Evolutionary conservation across 2,797 vertebrate genomes (phyloP).

Genomic region (Acropternis orthonyx): DNA sequence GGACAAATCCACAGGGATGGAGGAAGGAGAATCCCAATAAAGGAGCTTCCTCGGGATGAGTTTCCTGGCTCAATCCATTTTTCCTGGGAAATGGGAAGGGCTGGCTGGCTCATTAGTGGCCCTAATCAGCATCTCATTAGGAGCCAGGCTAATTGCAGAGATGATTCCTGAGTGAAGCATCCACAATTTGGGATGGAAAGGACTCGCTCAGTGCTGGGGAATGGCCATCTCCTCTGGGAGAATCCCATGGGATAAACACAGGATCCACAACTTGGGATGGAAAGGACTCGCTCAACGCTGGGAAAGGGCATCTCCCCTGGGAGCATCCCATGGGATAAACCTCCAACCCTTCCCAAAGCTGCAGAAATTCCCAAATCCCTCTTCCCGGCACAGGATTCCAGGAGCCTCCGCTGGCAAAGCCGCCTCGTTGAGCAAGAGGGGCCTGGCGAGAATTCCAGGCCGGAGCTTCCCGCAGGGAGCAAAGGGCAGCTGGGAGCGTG

Average conservation of each 20-base stretch:
- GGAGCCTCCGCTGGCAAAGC: not conserved
- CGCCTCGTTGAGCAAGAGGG: not conserved
- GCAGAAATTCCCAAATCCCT: not conserved
- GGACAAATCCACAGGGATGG: not conserved
- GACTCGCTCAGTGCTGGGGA: accelerated
- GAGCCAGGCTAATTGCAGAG: not conserved
- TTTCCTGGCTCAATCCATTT: not conserved
- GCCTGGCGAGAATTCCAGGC: not conserved
- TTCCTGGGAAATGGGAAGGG: not conserved
- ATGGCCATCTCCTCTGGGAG: not conserved
- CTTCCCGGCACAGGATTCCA: not conserved
- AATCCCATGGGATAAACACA: not conserved
- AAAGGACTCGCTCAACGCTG: accelerated
- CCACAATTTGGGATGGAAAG: not conserved
- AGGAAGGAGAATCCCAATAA: not conserved
- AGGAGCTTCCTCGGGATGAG: not conserved
- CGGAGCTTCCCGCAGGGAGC: slow-evolving; percentile 8
- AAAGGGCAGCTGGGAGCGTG: not conserved
- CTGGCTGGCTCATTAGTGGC: not conserved
- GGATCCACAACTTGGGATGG: not conserved
- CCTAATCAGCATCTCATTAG: not conserved
- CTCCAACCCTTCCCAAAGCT: not conserved
- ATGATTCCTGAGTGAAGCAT: not conserved
- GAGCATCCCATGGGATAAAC: not conserved
- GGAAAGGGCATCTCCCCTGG: not conserved